phyloP scores from a whole-genome alignment of 2,888 invertebrate species.

The Nephrocerus scutellatus region DNA sequence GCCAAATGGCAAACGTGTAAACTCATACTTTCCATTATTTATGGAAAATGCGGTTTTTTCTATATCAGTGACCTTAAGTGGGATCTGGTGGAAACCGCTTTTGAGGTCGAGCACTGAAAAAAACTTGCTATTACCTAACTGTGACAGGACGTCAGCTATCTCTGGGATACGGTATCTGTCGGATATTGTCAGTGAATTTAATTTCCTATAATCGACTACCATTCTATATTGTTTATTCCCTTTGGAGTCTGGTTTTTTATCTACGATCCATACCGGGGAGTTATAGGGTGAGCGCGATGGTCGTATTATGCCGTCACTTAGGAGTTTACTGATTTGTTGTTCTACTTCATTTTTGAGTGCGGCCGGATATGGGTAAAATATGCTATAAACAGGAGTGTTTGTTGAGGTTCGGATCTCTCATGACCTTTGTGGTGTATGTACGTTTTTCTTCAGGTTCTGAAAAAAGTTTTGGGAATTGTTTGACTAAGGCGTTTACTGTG shows the following conservation, averaged over 20 bases:
- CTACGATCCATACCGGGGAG: slow-evolving; percentile 8
- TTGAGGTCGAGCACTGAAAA: too few species aligned
- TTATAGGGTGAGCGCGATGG: slow-evolving; percentile 10
- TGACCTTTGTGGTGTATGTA: slow-evolving; percentile 5
- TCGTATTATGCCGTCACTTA: slow-evolving; percentile 11
- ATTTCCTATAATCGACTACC: slow-evolving; percentile 15
- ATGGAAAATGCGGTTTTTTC: too few species aligned
- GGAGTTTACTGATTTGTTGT: slow-evolving; percentile 11
- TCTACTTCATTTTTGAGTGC: too few species aligned
- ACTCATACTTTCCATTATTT: too few species aligned
- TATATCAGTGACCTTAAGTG: too few species aligned
- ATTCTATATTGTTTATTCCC: slow-evolving; percentile 12
- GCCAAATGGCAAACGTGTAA: too few species aligned
- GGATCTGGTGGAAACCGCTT: too few species aligned
- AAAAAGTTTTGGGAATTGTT: slow-evolving; percentile 1
- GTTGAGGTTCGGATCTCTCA: slow-evolving; percentile 8
- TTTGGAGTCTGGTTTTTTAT: slow-evolving; percentile 12
- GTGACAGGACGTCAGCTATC: too few species aligned
- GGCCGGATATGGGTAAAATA: slow-evolving; percentile 6
- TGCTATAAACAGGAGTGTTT: slow-evolving; percentile 9
- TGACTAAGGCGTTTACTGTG: slow-evolving; percentile 2
- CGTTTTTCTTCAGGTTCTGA: slow-evolving; percentile 11
- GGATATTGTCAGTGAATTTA: slow-evolving; percentile 13
- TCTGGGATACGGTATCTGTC: slow-evolving; percentile 16
- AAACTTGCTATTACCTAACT: too few species aligned